Conservation (phyloP, 64 coral and sea anemone genomes). For the Pocillopora damicornis region DNA sequence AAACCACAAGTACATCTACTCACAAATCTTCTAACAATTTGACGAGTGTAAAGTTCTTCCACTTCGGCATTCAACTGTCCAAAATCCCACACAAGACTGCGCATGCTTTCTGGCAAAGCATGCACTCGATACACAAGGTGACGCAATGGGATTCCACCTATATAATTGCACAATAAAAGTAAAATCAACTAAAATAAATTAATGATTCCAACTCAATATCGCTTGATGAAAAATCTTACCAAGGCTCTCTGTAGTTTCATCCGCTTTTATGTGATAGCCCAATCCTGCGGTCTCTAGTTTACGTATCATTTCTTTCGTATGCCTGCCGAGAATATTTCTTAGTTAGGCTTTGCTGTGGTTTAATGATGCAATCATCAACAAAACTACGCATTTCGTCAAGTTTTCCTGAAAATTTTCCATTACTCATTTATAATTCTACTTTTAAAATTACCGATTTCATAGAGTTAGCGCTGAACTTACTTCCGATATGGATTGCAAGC, state of each 20-base stretch:
- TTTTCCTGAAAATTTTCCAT: neutral
- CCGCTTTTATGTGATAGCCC: slow-evolving; percentile 55
- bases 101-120: slow-evolving; percentile 69
- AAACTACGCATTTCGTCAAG: neutral
- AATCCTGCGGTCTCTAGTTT: slow-evolving; percentile 77
- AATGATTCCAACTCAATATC: no score
- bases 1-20: neutral
- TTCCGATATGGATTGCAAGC: slow-evolving; percentile 79
- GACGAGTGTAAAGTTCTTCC: slow-evolving; percentile 56
- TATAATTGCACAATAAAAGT: no score
- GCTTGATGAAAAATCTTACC: slow-evolving; percentile 3
- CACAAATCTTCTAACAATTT: slow-evolving; percentile 67
- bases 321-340: neutral
- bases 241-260: slow-evolving; percentile 49
- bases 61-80: slow-evolving; percentile 58
- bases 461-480: neutral
- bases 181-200: no score
- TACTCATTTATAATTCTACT: neutral
- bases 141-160: slow-evolving; percentile 62
- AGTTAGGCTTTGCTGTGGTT: neutral
- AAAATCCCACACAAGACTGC: slow-evolving; percentile 76
- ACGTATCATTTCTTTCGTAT: slow-evolving; percentile 57
- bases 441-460: neutral
- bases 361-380: neutral
- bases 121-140: slow-evolving; percentile 82